These are phyloP conservation scores for Ametastegia equiseti DNA, from an alignment of 2,888 invertebrate genomes.

Conservation along the genomic window DNA sequence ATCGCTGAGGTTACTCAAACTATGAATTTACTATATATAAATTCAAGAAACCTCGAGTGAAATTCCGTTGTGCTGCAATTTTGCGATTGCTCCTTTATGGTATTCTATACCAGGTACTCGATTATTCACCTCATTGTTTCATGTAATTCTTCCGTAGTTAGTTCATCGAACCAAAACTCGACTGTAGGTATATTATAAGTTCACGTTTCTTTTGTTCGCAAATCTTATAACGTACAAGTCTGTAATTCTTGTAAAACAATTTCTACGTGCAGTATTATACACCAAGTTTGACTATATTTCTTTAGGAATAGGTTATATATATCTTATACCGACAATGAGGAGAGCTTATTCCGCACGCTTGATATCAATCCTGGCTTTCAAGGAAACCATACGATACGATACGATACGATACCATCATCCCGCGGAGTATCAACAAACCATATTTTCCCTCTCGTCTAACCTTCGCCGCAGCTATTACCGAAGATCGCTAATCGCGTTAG, in stretches of 20 bases:
- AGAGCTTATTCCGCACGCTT: constrained; percentile 31
- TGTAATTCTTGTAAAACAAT: neutral
- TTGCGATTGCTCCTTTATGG: neutral
- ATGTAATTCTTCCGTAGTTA: neutral
- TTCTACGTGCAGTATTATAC: neutral
- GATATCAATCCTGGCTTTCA: neutral
- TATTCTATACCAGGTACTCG: no score
- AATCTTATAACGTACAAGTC: no score
- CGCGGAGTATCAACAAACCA: constrained; percentile 26
- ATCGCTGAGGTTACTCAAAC: no score
- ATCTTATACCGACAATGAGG: neutral
- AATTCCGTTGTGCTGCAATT: neutral
- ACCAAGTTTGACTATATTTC: no score
- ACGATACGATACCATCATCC: neutral
- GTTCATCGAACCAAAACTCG: neutral
- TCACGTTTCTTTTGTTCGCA: neutral
- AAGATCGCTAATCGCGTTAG: constrained; percentile 46
- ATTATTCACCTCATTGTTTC: constrained; percentile 6
- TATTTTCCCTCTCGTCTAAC: constrained; percentile 44
- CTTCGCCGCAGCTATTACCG: constrained; percentile 46
- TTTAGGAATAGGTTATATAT: neutral
- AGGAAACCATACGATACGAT: neutral
- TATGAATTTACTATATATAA: neutral
- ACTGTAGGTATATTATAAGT: no score
- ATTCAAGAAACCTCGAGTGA: neutral